Percentiles rank a stretch among this genome's conserved stretches.
phyloP scores from a whole-genome alignment of 2,797 vertebrate species.

The Cuniculus paca region DNA sequence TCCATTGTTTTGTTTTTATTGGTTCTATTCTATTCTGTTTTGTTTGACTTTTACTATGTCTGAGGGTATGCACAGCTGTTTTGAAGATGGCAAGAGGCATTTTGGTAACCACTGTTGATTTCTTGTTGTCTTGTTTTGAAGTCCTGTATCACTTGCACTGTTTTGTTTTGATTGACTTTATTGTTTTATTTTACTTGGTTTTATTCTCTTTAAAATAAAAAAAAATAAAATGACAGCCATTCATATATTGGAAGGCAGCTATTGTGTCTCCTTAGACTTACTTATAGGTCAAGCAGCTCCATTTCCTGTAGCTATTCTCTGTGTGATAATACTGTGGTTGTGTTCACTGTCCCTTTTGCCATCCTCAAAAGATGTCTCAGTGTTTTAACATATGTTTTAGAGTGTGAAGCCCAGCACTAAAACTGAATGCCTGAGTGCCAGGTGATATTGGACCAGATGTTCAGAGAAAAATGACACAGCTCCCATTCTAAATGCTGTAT shows the following conservation, averaged over 20 bases:
- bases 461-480: conserved; percentile 4
- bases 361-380: background rate
- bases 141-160: too few relatives aligned
- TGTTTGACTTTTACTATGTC: too few relatives aligned
- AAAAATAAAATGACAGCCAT: conserved; percentile 58
- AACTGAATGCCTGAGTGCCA: background rate
- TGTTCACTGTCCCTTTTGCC: background rate
- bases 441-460: background rate
- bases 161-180: too few relatives aligned
- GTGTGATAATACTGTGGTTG: background rate
- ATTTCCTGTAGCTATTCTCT: conserved; percentile 25
- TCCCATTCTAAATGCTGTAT: conserved; percentile 2
- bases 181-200: too few relatives aligned
- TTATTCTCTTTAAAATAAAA: too few relatives aligned
- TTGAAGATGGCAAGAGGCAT: too few relatives aligned
- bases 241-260: conserved; percentile 52
- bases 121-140: too few relatives aligned
- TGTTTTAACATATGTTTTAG: conserved; percentile 49
- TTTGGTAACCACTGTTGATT: too few relatives aligned
- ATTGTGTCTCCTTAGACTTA: conserved; percentile 32
- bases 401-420: background rate
- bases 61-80: too few relatives aligned
- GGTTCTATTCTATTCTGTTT: too few relatives aligned
- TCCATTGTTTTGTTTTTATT: too few relatives aligned
- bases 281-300: conserved; percentile 7